A percentile compares a stretch with the other conserved stretches of the same genome.
These are phyloP conservation scores for Philaenus spumarius DNA, from an alignment of 1,140 invertebrate species.

Conservation along the genomic window DNA sequence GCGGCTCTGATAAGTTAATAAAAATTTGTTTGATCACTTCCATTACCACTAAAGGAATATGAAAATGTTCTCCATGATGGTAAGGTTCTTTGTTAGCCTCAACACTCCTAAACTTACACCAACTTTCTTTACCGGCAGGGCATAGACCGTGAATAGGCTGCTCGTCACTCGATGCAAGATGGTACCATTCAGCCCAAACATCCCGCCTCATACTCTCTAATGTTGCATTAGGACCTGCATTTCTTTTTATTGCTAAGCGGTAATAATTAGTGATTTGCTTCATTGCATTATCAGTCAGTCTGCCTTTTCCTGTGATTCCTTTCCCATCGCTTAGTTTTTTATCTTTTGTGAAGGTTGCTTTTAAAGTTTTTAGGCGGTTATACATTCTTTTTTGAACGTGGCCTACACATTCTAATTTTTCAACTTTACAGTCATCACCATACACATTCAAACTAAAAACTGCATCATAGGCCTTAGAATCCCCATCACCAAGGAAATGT, in stretches of 20 bases:
- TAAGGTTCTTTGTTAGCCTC: not conserved
- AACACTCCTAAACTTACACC: conserved; percentile 33
- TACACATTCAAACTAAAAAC: conserved; percentile 12
- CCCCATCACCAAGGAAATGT: conserved; percentile 25
- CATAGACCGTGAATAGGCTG: conserved; percentile 25
- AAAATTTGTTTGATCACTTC: not conserved
- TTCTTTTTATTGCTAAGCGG: no score
- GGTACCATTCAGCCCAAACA: no score
- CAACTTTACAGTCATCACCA: conserved; percentile 21
- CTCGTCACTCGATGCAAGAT: conserved; percentile 5
- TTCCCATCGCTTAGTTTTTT: not conserved
- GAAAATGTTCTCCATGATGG: not conserved
- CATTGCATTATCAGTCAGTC: no score
- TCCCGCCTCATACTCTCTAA: no score
- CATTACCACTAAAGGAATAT: not conserved
- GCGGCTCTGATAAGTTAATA: not conserved
- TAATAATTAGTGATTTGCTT: no score
- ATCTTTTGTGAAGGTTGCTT: not conserved
- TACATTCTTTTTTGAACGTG: no score
- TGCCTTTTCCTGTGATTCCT: no score
- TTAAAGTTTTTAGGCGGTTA: conserved; percentile 5
- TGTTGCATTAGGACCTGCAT: not conserved
- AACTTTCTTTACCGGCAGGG: conserved; percentile 29
- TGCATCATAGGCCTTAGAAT: conserved; percentile 17
- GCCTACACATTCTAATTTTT: no score